Base-by-base conservation (phyloP, 2,888 invertebrate species). In the Altica lythri region DNA sequence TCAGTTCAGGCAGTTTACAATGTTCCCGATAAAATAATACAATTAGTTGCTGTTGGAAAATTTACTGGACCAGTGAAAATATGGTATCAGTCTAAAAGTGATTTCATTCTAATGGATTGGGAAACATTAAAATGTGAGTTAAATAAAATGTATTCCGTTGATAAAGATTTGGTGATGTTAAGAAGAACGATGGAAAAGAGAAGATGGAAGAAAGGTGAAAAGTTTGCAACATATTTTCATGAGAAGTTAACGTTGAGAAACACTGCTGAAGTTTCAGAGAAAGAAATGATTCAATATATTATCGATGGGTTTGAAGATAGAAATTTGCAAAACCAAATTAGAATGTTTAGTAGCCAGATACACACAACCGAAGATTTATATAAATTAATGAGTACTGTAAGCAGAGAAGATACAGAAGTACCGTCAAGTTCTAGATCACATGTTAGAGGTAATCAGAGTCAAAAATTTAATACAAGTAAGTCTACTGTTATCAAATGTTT, bases 31-130 rank as follows among this genome's bases (percentile, higher is more conserved):
- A 17, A 43, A 10, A 9, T 43, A 5, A 29, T 43, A 9, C 27
- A 29, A 30, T 9, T 29, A 9, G 16, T 43, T 13, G 43, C 43
- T n/a, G 12, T 29, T 5, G 43, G 43, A 14, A 29, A 43, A 17
- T n/a, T 43, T 8, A 14, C 16, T 16, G 43, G 43, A 4, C 43
- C 27, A 16, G 29, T 29, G 10, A 27, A 43, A 16, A 27, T 14
- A 4, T 43, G 29, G 43, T 43, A 29, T n/a, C 10, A 29, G 12
- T 29, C 17, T 8, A 43, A 43, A 29, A 22, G 18, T 6, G 42
- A 42, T n/a, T n/a, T n/a, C n/a, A n/a, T n/a, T n/a, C n/a, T n/a
- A n/a, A n/a, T n/a, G n/a, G n/a, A n/a, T n/a, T 25, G 27, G 42
- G 14, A n/a, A n/a, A 25, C 42, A 2, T 12, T 42, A 12, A 42